Evolutionary conservation across 1,140 invertebrate genomes (phyloP), one percentile per base, ranked within the genome.

Genomic region (Zophobas morio): DNA sequence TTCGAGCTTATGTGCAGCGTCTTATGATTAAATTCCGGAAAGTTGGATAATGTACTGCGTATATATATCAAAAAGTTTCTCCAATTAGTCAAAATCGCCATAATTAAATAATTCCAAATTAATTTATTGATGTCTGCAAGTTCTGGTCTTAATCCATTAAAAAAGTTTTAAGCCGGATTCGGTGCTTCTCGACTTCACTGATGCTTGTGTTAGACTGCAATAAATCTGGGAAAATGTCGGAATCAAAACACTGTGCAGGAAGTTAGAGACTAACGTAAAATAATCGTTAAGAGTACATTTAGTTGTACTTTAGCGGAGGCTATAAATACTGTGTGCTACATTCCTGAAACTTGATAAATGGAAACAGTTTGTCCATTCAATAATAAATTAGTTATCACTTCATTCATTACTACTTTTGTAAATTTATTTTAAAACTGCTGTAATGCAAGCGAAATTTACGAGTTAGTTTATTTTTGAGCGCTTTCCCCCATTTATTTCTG

Each of bases 111-210:
- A 6, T 57, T 53, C 71, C 35, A 57, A 73, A 73, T 73, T 54
- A 57, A 73, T 53, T 73, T 73, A 73, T 54, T 73, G 49, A 56
- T 73, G 70, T 37, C 49, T 39, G 8, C 4, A 57, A 51, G 49
- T 42, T 73, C 35, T 54, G 49, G 37, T 57, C 42, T 72, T 73
- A 73, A 73, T 73, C 71, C 36, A 73, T 73, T 73, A 73, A 56
- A 73, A 73, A 73, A 73, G 71, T 73, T 72, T 73, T 36, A 54
- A 72, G 46, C 40, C 51, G 51, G 34, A 63, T 72, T 72, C 46
- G 51, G 36, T 72, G 70, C 37, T 73, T 54, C 71, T 73, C 49
- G 51, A 37, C 37, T 53, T 51, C 42, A 6, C 71, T 34, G 6
- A 54, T 73, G 33, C 49, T 54, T 54, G 49, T n/a, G n/a, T 42